Base-by-base conservation (phyloP, 2,113 vertebrate genomes). In the Saimiri boliviensis region DNA sequence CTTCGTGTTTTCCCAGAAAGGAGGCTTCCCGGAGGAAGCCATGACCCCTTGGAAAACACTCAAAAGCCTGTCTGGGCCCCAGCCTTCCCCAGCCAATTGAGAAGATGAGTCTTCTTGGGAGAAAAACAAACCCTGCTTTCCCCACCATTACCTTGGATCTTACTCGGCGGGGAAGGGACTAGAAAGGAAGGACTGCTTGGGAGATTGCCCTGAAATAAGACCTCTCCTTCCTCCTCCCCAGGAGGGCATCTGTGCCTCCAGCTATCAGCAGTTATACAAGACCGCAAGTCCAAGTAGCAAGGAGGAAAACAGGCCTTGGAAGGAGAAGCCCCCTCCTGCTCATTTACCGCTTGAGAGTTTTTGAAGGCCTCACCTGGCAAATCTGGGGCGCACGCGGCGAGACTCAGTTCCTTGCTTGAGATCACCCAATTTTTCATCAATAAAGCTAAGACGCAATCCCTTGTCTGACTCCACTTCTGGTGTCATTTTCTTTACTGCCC, bases 341-440 rank as follows among this genome's bases (percentile, higher is more conserved):
- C 47, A 58, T 1, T 70, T 47, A 60, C 54, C 9, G n/a, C 8
- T 40, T 17, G 0, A 58, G 68, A 71, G 30, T 47, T 63, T 91
- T n/a, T 58, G 37, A 17, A 85, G 73, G 7, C 1, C 35, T 45
- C 12, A 1, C 40, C 37, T 27, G 1, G 1, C 7, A 19, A 47
- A 27, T 60, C 5, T 6, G 9, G 27, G 0, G 2, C 5, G 0
- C 42, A 9, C 4, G 2, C 42, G 73, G 66, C 13, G 3, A 77
- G 80, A 52, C 20, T 60, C 19, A 14, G 76, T 17, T 19, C 42
- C 42, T 63, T 45, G 71, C 80, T 93, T 56, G 3, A 68, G 19
- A 37, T 66, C 54, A 47, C 54, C 13, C 40, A 68, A 40, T 8
- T 4, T 54, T 45, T 90, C 70, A 68, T 30, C 16, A 9, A 2